phyloP scores from a whole-genome alignment of 2,888 invertebrate genomes.

The Melinopterus prodromus region DNA sequence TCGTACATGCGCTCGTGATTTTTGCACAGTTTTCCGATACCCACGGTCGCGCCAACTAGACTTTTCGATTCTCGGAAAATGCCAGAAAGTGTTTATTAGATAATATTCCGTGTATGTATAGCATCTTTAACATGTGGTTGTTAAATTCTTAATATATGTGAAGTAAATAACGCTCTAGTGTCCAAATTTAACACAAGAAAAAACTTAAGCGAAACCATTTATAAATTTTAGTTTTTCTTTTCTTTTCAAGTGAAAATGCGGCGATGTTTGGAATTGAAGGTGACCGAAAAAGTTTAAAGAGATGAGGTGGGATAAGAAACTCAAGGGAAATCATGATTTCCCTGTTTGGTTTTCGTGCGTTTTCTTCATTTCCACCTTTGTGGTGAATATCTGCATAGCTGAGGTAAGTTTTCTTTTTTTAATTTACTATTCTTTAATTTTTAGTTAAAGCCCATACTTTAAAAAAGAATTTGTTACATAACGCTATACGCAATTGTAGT shows the following conservation, averaged over 20 bases:
- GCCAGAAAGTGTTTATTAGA: no score
- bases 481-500: not conserved
- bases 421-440: not conserved
- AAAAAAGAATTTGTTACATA: not conserved
- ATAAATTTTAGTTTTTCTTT: not conserved
- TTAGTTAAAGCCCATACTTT: not conserved
- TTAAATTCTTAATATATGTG: not conserved
- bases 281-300: not conserved
- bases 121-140: not conserved
- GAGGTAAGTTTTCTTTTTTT: not conserved
- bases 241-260: not conserved
- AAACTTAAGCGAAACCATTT: no score
- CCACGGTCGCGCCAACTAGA: not conserved
- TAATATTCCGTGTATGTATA: no score
- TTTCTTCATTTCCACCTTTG: not conserved
- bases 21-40: not conserved
- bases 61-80: no score
- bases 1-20: not conserved
- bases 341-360: not conserved
- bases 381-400: not conserved
- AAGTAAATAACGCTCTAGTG: no score
- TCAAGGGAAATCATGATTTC: not conserved
- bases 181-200: no score
- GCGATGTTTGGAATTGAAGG: not conserved
- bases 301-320: not conserved